These are phyloP conservation scores for Coelopa pilipes DNA, from an alignment of 2,888 invertebrate species.

Conservation along the genomic window DNA sequence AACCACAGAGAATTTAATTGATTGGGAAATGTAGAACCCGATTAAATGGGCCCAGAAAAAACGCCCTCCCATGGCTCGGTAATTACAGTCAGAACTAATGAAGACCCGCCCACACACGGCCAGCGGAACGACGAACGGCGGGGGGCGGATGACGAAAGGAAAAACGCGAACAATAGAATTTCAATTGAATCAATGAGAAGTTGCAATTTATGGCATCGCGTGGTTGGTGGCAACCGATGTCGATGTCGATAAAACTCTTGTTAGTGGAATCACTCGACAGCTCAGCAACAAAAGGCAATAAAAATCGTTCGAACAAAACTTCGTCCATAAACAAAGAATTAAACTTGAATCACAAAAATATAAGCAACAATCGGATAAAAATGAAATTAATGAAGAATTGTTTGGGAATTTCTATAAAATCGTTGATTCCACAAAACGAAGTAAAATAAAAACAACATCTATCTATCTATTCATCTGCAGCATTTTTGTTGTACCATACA, in stretches of 20 bases:
- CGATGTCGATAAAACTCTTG: background rate
- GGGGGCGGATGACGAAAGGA: background rate
- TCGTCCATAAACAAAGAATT: background rate
- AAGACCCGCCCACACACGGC: conserved; percentile 15
- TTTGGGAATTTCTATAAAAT: too few species aligned
- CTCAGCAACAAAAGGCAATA: background rate
- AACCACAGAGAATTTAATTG: background rate
- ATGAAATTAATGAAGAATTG: too few species aligned
- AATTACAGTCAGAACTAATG: conserved; percentile 4
- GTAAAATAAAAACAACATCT: too few species aligned
- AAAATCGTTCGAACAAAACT: background rate
- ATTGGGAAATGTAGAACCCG: background rate
- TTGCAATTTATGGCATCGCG: conserved; percentile 7
- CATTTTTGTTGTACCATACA: too few species aligned
- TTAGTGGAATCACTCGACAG: too few species aligned
- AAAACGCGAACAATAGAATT: conserved; percentile 1
- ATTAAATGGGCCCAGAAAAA: background rate
- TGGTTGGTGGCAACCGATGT: background rate
- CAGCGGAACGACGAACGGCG: too few species aligned
- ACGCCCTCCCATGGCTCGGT: background rate
- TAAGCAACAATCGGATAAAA: background rate
- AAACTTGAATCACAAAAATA: too few species aligned
- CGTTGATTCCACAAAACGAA: too few species aligned
- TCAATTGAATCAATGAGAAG: conserved; percentile 8
- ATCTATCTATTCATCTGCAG: too few species aligned